These are phyloP conservation scores for Lytechinus variegatus DNA, from an alignment of 35 echinoderm and acorn worm genomes.

Conservation along the genomic window DNA sequence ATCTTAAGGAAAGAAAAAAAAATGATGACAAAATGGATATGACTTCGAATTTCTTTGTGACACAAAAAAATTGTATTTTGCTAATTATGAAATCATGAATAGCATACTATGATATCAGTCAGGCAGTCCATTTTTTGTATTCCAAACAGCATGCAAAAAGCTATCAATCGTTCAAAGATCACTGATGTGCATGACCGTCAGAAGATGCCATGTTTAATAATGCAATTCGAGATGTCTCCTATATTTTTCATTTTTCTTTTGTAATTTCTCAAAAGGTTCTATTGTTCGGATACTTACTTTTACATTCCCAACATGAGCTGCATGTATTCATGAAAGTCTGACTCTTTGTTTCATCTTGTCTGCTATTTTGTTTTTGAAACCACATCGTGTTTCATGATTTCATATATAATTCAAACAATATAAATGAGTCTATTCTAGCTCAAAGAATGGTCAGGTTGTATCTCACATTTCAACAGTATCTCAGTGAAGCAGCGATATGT, in stretches of 20 bases:
- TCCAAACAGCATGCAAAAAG: no score
- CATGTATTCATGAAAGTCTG: not conserved
- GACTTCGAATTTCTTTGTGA: no score
- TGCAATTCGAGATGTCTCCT: not conserved
- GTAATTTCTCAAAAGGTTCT: not conserved
- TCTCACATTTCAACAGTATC: not conserved
- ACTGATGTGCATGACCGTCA: no score
- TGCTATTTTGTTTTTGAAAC: not conserved
- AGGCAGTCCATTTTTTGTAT: no score
- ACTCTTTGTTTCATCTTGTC: not conserved
- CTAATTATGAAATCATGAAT: no score
- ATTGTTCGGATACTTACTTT: not conserved
- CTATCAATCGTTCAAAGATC: no score
- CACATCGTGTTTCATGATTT: not conserved
- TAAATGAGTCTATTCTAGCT: not conserved
- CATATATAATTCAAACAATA: not conserved
- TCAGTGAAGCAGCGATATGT: not conserved
- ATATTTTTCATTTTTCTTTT: not conserved
- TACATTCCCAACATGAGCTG: not conserved
- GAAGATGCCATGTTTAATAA: no score
- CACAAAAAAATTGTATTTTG: no score
- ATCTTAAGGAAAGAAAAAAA: no score
- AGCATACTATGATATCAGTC: no score
- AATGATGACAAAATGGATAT: no score
- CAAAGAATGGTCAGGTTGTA: not conserved